Evolutionary conservation across 92 coral and sea anemone genomes (phyloP).

Genomic region (Parazoanthus swiftii): DNA sequence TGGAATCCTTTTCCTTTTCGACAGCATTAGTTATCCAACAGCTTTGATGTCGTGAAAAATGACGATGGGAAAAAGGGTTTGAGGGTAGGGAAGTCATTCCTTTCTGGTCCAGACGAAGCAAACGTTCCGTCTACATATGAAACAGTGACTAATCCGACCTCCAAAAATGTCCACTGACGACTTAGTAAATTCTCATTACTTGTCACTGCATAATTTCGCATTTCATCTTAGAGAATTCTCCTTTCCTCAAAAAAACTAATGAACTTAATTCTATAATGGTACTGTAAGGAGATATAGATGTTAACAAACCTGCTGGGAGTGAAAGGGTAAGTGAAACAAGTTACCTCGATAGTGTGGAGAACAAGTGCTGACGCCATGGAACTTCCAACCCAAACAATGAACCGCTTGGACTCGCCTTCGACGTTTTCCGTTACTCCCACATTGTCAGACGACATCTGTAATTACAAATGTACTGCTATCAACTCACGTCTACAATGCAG

Average conservation of each 20-base stretch:
- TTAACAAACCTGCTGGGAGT: not conserved
- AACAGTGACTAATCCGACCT: too few relatives aligned
- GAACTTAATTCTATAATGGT: too few relatives aligned
- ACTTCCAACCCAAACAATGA: slow-evolving; percentile 93
- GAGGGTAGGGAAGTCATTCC: not conserved
- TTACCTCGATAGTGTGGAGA: slow-evolving; percentile 93
- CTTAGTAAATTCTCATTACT: too few relatives aligned
- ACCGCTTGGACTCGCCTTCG: slow-evolving; percentile 84
- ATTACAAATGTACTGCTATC: not conserved
- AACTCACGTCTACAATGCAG: not conserved
- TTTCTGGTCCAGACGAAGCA: too few relatives aligned
- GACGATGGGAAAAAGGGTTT: too few relatives aligned
- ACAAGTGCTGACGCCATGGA: slow-evolving; percentile 88
- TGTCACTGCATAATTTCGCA: too few relatives aligned
- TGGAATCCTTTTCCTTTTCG: not conserved
- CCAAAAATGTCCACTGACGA: too few relatives aligned
- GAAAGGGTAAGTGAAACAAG: not conserved
- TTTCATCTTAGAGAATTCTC: too few relatives aligned
- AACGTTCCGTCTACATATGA: too few relatives aligned
- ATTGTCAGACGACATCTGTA: slow-evolving; percentile 73
- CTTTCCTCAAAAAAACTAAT: too few relatives aligned
- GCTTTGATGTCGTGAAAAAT: not conserved
- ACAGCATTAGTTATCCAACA: not conserved
- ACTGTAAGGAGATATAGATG: too few relatives aligned
- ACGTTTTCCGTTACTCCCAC: slow-evolving; percentile 90